These are phyloP conservation scores for Parazoanthus darwini DNA, from an alignment of 92 coral and sea anemone species.

Conservation along the genomic window DNA sequence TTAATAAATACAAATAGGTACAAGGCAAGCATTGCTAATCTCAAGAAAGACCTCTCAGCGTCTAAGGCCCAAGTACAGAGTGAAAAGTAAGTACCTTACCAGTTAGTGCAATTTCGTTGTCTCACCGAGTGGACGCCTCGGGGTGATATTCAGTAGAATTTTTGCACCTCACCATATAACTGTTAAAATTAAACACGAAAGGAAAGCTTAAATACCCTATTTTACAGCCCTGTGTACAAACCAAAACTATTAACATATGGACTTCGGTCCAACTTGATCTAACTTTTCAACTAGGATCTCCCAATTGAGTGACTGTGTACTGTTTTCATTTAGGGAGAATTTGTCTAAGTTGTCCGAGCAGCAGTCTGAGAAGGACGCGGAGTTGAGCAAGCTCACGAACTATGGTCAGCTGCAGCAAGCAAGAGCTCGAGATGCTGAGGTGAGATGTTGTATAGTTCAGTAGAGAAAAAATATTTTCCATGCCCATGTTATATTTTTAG, in stretches of 20 bases:
- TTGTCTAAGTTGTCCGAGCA: conserved; percentile 46
- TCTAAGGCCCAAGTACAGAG: conserved; percentile 49
- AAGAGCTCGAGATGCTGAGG: conserved; percentile 92
- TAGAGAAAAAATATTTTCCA: neutral
- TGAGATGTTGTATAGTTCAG: conserved; percentile 25
- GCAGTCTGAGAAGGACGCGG: conserved; percentile 65
- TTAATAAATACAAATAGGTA: conserved; percentile 12
- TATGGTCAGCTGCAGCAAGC: conserved; percentile 69
- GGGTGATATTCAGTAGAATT: no score
- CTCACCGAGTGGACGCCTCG: no score
- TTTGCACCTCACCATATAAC: no score
- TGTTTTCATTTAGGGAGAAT: conserved; percentile 46
- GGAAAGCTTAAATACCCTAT: no score
- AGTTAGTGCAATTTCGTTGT: no score
- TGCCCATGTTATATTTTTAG: neutral
- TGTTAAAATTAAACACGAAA: no score
- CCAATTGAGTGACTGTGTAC: neutral
- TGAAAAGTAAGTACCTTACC: conserved; percentile 61
- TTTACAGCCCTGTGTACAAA: no score
- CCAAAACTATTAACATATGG: no score
- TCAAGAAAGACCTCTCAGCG: conserved; percentile 56
- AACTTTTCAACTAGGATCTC: no score
- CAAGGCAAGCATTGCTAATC: conserved; percentile 42
- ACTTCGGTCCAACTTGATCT: neutral
- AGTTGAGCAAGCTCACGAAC: conserved; percentile 52